Evolutionary conservation across 2,888 invertebrate species (phyloP).

Genomic region (Chrysodeixis includens): DNA sequence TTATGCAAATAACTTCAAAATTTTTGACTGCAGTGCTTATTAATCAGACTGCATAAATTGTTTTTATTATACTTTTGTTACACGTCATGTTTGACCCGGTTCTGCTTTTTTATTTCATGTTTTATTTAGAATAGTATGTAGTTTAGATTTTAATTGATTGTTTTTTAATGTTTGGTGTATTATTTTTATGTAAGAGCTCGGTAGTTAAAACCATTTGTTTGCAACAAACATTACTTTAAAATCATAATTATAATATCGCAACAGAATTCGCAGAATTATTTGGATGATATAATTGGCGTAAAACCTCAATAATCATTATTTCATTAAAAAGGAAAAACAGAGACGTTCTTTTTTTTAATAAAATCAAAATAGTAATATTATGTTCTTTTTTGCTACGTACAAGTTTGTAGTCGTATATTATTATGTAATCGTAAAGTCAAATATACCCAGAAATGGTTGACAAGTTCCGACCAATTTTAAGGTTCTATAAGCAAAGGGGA

Average conservation of each 20-base stretch:
- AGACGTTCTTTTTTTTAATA: too few species aligned
- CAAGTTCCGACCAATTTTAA: conserved; percentile 11
- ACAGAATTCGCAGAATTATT: too few species aligned
- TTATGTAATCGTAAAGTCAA: conserved; percentile 7
- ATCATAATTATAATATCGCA: too few species aligned
- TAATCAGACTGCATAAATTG: conserved; percentile 20
- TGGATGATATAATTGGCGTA: too few species aligned
- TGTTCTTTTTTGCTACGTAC: not conserved
- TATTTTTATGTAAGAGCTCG: too few species aligned
- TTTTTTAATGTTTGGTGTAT: not conserved
- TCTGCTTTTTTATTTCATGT: not conserved
- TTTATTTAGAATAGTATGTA: not conserved
- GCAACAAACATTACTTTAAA: too few species aligned
- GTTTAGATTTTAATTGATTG: not conserved
- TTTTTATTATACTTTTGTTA: conserved; percentile 15
- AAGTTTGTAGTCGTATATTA: too few species aligned
- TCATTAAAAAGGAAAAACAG: too few species aligned
- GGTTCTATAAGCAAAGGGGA: conserved; percentile 11
- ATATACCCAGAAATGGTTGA: conserved; percentile 1
- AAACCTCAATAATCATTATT: too few species aligned
- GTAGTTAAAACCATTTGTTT: too few species aligned
- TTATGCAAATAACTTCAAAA: conserved; percentile 43
- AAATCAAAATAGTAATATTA: too few species aligned
- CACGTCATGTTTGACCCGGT: conserved; percentile 1
- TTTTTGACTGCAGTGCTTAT: conserved; percentile 35